Evolutionary conservation across 35 echinoderm and acorn worm genomes (phyloP), one percentile per base, ranked within the genome.

Genomic region (Acanthaster planci): DNA sequence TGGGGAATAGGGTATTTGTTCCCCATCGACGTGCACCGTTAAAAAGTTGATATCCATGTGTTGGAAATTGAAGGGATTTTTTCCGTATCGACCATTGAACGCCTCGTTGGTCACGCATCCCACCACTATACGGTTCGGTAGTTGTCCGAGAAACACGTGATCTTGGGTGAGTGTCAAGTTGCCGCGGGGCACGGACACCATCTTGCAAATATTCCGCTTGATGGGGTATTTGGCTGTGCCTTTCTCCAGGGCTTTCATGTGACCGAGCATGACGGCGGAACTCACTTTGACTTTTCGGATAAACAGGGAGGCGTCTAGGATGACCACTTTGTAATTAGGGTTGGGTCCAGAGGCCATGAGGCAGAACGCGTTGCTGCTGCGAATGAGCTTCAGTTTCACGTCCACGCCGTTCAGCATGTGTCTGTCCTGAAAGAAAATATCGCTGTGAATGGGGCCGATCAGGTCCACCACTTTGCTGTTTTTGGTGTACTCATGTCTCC

Each of bases 401-500:
- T 82, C 72, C 0, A 92, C 84, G 18, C 84, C 86, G 23, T 67
- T 89, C 0, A 93, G 68, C 76, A 93, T 37, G 39, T 89, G 55
- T 37, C 59, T 68, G 53, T 80, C 56, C 76, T 89, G 87, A 77
- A 94, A 93, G 79, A 81, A 90, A 57, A 94, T 94, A 51, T 94
- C 87, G 51, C 82, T 81, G 82, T 94, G 92, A 76, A 94, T 80
- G 18, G 82, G 76, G 37, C 92, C 92, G 26, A 85, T 4, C 87
- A 94, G 22, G 76, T 94, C 87, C 8, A 94, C 87, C 58, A 67
- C 57, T 14, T 68, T 67, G 40, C 77, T 86, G 9, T 77, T 29
- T 8, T 47, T 78, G 0, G 75, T 93, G 52, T 84, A 89, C 7
- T 50, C 38, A 51, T 39, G 0, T 38, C 92, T 0, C 39, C 85